Base-by-base conservation (phyloP, 2,888 invertebrate genomes). In the Hypena proboscidalis region DNA sequence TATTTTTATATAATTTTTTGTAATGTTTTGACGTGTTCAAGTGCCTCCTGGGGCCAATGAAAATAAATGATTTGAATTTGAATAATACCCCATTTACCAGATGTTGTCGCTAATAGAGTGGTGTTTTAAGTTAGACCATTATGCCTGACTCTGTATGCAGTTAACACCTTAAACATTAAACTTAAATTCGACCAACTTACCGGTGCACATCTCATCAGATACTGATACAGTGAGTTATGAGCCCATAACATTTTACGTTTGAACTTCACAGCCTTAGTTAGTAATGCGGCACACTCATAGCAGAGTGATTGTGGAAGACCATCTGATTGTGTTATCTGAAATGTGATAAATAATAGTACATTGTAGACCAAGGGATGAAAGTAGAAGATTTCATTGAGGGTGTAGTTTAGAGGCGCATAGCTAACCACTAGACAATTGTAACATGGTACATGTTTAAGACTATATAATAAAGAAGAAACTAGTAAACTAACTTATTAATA, bases 241-340 rank as follows among this genome's bases (percentile, higher is more conserved):
- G 85, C 80, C 1, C 64, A 44, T 0, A 84, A 29, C 20, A 89
- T 55, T 37, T 86, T 85, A 2, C 70, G 66, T 29, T 84, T 85
- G 46, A 89, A 85, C 1, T 54, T 36, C 0, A 81, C 77, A 0
- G 81, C 70, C 21, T 85, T 87, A n/a, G 51, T 57, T 0, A 90
- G 64, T 0, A 86, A 23, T 0, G 73, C 55, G 0, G 50, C 21
- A 22, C 90, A 90, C 26, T 89, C 88, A 3, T 55, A 73, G 21
- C 90, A 90, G 1, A 89, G 34, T 78, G 80, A 83, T 1, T 73
- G 79, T 0, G 88, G 86, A 1, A 89, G 59, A 0, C 87, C 83
- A 29, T 89, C 89, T 0, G 81, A 79, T 1, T 78, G 72, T 0
- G 70, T 39, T 1, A 89, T 72, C 88, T 89, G 67, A 0, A 55